Evolutionary conservation across 2,888 invertebrate species (phyloP).

Genomic region (Drosophila cognata): DNA sequence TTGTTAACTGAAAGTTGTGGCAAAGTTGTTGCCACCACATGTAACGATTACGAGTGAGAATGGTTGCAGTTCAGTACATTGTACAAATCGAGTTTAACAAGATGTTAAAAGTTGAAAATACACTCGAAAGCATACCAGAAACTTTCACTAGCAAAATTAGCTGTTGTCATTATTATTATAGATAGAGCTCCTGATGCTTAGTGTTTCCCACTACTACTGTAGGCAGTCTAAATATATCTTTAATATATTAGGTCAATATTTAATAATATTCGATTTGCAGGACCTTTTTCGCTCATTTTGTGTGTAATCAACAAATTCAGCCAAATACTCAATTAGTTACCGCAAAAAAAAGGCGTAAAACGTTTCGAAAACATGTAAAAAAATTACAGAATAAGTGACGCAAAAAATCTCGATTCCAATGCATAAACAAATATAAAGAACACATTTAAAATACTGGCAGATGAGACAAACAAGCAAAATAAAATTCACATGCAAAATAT

Average conservation of each 20-base stretch:
- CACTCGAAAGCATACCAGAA: constrained; percentile 5
- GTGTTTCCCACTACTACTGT: rapidly evolving
- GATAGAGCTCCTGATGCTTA: neutral
- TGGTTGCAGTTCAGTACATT: constrained; percentile 24
- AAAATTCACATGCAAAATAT: constrained; percentile 24
- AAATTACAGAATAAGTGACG: constrained; percentile 17
- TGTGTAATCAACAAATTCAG: constrained; percentile 19
- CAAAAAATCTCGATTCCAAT: constrained; percentile 37
- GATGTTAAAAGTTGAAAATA: constrained; percentile 22
- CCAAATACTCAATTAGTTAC: constrained; percentile 46
- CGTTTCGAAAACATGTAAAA: constrained; percentile 24
- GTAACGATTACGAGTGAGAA: constrained; percentile 28
- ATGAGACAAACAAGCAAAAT: constrained; percentile 17
- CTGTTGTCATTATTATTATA: constrained; percentile 12
- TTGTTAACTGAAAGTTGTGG: constrained; percentile 40
- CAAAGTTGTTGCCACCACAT: constrained; percentile 40
- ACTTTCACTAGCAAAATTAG: neutral
- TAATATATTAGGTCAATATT: neutral
- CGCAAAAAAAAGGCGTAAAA: constrained; percentile 14
- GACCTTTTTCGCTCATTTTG: neutral
- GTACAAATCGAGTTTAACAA: constrained; percentile 9
- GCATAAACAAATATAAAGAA: constrained; percentile 56
- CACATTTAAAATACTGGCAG: constrained; percentile 35
- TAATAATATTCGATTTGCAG: neutral
- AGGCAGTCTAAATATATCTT: neutral